These are phyloP conservation scores for Hippocampus kuda DNA, from an alignment of 2,797 vertebrate species.

Conservation along the genomic window DNA sequence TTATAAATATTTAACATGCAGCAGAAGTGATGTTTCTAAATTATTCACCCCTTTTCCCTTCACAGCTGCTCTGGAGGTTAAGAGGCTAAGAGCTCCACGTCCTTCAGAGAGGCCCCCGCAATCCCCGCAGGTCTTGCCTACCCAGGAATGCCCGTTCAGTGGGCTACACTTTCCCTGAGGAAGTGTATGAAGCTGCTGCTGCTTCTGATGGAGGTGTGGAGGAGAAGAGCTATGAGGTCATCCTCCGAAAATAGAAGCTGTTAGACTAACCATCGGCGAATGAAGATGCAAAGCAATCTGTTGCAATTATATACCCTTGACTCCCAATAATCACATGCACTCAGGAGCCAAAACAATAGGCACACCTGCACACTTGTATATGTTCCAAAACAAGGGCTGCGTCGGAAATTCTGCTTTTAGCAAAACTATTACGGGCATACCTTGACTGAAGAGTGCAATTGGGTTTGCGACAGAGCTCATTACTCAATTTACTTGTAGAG, in stretches of 20 bases:
- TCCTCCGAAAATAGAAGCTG: slow-evolving; percentile 58
- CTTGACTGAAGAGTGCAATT: too few species aligned
- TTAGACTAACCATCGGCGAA: slow-evolving; percentile 44
- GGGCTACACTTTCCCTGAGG: slow-evolving; percentile 50
- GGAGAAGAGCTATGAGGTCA: slow-evolving; percentile 56
- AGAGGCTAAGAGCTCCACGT: slow-evolving; percentile 64
- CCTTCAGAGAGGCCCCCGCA: slow-evolving; percentile 41
- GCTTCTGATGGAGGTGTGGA: slow-evolving; percentile 35
- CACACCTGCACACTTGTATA: not conserved
- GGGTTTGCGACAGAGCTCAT: too few species aligned
- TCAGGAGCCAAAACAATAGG: not conserved
- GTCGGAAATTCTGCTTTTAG: too few species aligned
- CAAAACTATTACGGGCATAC: too few species aligned
- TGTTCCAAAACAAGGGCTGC: not conserved
- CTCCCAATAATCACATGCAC: not conserved
- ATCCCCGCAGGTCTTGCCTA: slow-evolving; percentile 45
- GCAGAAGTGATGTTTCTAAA: slow-evolving; percentile 59
- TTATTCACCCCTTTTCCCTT: slow-evolving; percentile 60
- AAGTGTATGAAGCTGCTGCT: slow-evolving; percentile 28
- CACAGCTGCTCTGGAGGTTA: slow-evolving; percentile 39
- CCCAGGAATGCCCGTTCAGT: slow-evolving; percentile 43
- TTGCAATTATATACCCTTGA: not conserved
- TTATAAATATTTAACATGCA: slow-evolving; percentile 60
- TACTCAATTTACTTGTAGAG: too few species aligned
- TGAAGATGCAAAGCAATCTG: slow-evolving; percentile 16